These are phyloP conservation scores for Hirtodrosophila duncani DNA, from an alignment of 2,888 invertebrate genomes.

Conservation along the genomic window DNA sequence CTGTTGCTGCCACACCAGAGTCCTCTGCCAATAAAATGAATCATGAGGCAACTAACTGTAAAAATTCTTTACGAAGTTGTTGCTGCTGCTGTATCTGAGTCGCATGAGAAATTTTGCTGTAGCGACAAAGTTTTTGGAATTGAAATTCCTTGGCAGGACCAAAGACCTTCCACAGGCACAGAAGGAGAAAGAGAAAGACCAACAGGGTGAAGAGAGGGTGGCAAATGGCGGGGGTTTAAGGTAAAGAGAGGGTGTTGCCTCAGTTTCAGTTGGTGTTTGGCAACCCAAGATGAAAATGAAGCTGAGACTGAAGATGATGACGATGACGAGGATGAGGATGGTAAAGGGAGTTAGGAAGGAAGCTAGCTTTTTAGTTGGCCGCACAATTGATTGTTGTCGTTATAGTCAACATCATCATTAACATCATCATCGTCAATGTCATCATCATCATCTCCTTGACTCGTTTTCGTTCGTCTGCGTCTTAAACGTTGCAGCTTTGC, in stretches of 20 bases:
- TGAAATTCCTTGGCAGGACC: constrained; percentile 49
- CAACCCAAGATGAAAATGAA: too few species aligned
- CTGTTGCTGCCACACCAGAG: constrained; percentile 8
- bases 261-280: constrained; percentile 1
- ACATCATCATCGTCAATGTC: constrained; percentile 8
- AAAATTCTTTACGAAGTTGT: constrained; percentile 51
- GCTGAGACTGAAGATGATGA: not conserved
- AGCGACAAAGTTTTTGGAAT: constrained; percentile 29
- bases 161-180: not conserved
- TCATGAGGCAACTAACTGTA: constrained; percentile 62
- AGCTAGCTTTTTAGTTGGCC: constrained; percentile 51
- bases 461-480: constrained; percentile 12
- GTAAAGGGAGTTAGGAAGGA: constrained; percentile 17
- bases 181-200: not conserved
- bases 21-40: constrained; percentile 47
- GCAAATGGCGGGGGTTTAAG: not conserved
- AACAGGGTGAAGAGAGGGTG: not conserved
- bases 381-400: constrained; percentile 53
- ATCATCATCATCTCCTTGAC: not conserved
- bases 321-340: not conserved
- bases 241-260: not conserved
- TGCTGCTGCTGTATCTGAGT: too few species aligned
- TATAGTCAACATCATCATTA: not conserved
- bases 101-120: constrained; percentile 11
- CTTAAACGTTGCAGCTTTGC: too few species aligned